Base-by-base conservation (phyloP, 2,113 vertebrate species). In the Limnothrissa miodon region DNA sequence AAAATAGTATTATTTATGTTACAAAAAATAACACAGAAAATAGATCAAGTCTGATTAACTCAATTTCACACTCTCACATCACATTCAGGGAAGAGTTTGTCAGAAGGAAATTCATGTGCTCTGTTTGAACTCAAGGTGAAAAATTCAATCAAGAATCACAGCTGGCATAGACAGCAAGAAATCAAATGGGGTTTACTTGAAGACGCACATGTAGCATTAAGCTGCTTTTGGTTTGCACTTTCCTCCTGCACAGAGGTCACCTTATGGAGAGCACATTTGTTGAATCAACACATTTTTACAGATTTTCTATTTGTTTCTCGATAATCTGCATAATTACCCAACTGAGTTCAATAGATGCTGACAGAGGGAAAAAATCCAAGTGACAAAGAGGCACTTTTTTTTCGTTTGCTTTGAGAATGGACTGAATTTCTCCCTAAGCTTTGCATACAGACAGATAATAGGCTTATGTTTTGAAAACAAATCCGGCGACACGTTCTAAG, bases 401-500 rank as follows among this genome's bases (percentile, higher is more conserved):
- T 48, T 46, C 80, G 46, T 79, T 84, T 84, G 79, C 78, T 85
- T 83, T 83, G 42, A 78, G 46, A 80, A n/a, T 79, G 82, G 15
- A 81, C 45, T 36, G 44, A 74, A 81, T 85, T 85, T 36, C 78
- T 81, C 48, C 74, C 44, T 85, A 80, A 70, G 81, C 81, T 56
- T 88, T 79, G 23, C 80, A 70, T 62, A 83, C 80, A 83, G 82
- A 53, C 46, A 56, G 56, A 88, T 85, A 88, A 88, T 88, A 81
- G 79, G 85, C 83, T 85, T 86, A 83, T 84, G 82, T 81, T 84
- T 81, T 85, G 78, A 81, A 82, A 83, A 80, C 84, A 82, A 88
- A 87, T 87, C 84, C 82, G 82, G 70, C 48, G 83, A 88, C 66
- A 78, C 66, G 79, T 85, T 45, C 74, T 83, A 81, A 83, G 80